Evolutionary conservation across 1,140 invertebrate species (phyloP), one percentile per base, ranked within the genome.

Genomic region (Gryllus bimaculatus): DNA sequence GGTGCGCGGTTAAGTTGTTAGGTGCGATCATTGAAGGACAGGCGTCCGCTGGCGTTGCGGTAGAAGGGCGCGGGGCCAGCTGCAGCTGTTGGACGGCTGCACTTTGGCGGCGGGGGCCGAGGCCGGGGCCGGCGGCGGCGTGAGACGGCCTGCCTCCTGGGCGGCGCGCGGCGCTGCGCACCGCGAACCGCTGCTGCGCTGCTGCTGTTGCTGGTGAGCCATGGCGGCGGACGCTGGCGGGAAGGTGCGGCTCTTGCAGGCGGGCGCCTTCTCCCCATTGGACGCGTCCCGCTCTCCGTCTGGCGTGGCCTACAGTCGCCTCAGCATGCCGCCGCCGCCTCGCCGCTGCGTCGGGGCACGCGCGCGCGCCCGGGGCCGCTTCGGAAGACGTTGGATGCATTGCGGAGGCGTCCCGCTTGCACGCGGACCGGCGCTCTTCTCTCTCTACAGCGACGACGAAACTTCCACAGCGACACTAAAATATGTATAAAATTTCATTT

Each of bases 1-100:
- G 54, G 54, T n/a, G 20, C 54, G 78, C 66, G 78, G 47, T 73
- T 73, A 20, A 49, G 78, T 48, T 78, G 78, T n/a, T 73, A 49
- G 49, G 75, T 73, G 10, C 79, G 79, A 73, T 77, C 79, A 77
- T 79, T 79, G 48, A 79, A 48, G 47, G 73, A 76, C 0, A 79
- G 79, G 18, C 79, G 79, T n/a, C 79, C 79, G 39, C 75, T 77
- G 7, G 66, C 79, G 79, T 79, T 79, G 20, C 79, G 79, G 18
- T 76, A 77, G 75, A 79, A 79, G 20, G 79, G 79, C 10, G 73
- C 49, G 26, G 75, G 79, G n/a, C 79, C 20, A 79, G 21, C 7
- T 13, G 8, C 8, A 76, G 79, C 5, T 47, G 18, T 15, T 54
- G 47, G 74, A 47, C 3, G 79, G 79, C n/a, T 21, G 26, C 7